Evolutionary conservation across 2,888 invertebrate genomes (phyloP).

Genomic region (Augiades crinisus): DNA sequence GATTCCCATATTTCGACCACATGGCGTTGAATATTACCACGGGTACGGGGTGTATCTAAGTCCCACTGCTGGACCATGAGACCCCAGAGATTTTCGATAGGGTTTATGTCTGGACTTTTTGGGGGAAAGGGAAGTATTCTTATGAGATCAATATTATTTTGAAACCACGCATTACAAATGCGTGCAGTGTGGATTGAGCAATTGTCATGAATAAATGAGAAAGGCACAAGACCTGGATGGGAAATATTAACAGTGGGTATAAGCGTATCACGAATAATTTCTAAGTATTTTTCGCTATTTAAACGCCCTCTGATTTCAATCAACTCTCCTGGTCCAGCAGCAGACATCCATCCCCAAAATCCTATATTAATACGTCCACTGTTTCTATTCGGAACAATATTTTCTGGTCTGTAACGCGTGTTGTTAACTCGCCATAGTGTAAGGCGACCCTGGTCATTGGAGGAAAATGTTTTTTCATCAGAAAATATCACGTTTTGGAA

Average conservation of each 20-base stretch:
- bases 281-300: conserved; percentile 15
- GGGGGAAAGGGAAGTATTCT: background rate
- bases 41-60: background rate
- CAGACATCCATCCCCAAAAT: conserved; percentile 22
- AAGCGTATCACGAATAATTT: conserved; percentile 7
- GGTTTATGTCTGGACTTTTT: conserved; percentile 28
- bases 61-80: background rate
- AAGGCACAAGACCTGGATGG: background rate
- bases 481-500: too few species aligned
- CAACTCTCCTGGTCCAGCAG: conserved; percentile 21
- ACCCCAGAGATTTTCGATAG: conserved; percentile 1
- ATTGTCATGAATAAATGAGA: background rate
- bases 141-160: background rate
- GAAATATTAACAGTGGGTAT: conserved; percentile 5
- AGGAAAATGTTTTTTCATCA: background rate
- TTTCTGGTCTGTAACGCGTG: background rate
- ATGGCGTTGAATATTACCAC: background rate
- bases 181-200: background rate
- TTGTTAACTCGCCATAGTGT: conserved; percentile 1
- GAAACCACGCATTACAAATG: conserved; percentile 16
- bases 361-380: conserved; percentile 3
- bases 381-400: conserved; percentile 1
- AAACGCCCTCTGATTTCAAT: conserved; percentile 17
- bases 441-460: background rate
- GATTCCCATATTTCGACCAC: background rate